phyloP scores from a whole-genome alignment of 2,113 vertebrate genomes.

The Barbus barbus region DNA sequence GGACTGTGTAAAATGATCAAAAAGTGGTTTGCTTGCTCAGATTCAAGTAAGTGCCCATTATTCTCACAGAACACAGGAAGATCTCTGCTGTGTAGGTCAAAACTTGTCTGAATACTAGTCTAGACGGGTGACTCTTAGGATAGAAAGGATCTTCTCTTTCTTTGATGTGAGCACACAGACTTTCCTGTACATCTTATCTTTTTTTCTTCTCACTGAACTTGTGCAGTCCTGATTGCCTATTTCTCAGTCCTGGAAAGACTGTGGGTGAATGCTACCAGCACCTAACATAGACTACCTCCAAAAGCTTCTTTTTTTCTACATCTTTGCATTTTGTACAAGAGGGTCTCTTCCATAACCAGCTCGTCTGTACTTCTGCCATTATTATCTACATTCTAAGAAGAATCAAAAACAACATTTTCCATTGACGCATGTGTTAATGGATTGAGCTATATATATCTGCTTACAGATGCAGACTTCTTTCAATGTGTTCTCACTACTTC shows the following conservation, averaged over 20 bases:
- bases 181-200: not conserved
- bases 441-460: not conserved
- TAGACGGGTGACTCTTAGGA: constrained; percentile 8
- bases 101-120: not conserved
- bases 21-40: not conserved
- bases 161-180: not conserved
- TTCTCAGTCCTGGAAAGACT: constrained; percentile 4
- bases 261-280: not conserved
- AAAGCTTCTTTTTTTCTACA: not conserved
- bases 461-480: not conserved
- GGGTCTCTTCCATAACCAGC: not conserved
- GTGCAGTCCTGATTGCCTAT: not conserved
- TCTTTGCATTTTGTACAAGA: not conserved
- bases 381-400: not conserved
- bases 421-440: not conserved
- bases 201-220: not conserved
- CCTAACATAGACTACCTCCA: not conserved
- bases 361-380: not conserved
- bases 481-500: not conserved
- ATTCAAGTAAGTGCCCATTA: not conserved
- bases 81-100: not conserved
- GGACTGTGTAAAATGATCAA: not conserved
- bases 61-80: not conserved
- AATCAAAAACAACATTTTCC: not conserved
- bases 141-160: not conserved